phyloP scores from a whole-genome alignment of 1,140 invertebrate species.

The Parasteatoda tepidariorum region DNA sequence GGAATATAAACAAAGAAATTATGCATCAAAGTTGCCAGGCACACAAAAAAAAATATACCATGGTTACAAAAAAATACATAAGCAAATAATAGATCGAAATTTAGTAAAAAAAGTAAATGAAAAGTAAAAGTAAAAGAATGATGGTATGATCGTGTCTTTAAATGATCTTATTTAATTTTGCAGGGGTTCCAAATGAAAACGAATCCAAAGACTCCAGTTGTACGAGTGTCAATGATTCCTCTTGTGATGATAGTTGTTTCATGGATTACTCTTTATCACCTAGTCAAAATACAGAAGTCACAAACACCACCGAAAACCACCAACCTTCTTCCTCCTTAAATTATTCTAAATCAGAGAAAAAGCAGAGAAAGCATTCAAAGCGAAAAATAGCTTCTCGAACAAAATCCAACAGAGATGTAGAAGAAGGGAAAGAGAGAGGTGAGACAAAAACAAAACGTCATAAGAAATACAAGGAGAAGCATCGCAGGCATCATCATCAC shows the following conservation, averaged over 20 bases:
- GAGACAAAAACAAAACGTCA: constrained; percentile 43
- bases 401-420: not conserved
- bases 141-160: no score
- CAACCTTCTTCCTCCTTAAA: not conserved
- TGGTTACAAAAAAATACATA: no score
- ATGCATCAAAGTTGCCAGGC: no score
- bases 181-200: constrained; percentile 41
- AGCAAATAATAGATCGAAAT: no score
- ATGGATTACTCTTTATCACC: constrained; percentile 34
- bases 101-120: no score
- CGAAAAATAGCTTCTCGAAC: constrained; percentile 12
- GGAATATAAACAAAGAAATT: no score
- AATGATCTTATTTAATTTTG: not conserved
- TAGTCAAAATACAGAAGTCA: constrained; percentile 37
- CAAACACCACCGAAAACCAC: not conserved
- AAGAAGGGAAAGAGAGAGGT: not conserved
- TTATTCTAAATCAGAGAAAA: not conserved
- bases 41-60: no score
- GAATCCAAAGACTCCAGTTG: constrained; percentile 58
- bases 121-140: no score
- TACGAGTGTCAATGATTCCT: constrained; percentile 32
- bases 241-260: constrained; percentile 48
- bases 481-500: constrained; percentile 43
- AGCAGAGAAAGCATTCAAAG: constrained; percentile 35
- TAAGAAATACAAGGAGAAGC: constrained; percentile 54